Evolutionary conservation across 53 echinoderm and acorn worm genomes (phyloP).

Genomic region (Apostichopus leukothele): DNA sequence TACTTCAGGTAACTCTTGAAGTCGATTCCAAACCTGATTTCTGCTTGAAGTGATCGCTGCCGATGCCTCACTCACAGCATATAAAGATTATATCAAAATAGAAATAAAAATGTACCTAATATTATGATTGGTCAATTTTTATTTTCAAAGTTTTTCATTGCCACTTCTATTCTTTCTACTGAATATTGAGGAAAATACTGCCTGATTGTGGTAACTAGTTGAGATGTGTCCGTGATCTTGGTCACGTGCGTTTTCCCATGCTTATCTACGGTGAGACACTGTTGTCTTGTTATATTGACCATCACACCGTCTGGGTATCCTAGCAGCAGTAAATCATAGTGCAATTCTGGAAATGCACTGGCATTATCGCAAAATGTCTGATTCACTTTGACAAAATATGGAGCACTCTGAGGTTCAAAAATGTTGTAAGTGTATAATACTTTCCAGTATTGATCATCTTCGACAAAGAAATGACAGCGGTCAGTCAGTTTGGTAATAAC

Average conservation of each 20-base stretch:
- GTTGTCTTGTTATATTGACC: neutral
- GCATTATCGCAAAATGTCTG: neutral
- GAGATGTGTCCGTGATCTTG: neutral
- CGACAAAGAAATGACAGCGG: neutral
- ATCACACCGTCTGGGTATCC: neutral
- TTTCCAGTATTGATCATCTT: slow-evolving; percentile 17
- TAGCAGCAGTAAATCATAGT: neutral
- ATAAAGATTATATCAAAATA: too few species aligned
- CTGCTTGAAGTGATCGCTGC: too few species aligned
- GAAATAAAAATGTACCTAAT: too few species aligned
- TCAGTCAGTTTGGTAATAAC: neutral
- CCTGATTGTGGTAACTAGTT: neutral
- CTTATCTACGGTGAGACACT: neutral
- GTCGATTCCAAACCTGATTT: too few species aligned
- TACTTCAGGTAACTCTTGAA: too few species aligned
- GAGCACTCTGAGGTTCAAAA: neutral
- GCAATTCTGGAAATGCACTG: neutral
- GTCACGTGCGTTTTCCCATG: neutral
- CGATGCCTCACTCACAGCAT: too few species aligned
- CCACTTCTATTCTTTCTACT: neutral
- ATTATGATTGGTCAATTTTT: neutral
- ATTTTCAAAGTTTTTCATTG: neutral
- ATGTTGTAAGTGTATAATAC: neutral
- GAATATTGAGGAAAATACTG: slow-evolving; percentile 24
- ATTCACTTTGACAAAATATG: neutral